A percentile compares a stretch with the other conserved stretches of the same genome.
Evolutionary conservation across 2,113 vertebrate genomes (phyloP).

Genomic region (Lagenorhynchus albirostris): DNA sequence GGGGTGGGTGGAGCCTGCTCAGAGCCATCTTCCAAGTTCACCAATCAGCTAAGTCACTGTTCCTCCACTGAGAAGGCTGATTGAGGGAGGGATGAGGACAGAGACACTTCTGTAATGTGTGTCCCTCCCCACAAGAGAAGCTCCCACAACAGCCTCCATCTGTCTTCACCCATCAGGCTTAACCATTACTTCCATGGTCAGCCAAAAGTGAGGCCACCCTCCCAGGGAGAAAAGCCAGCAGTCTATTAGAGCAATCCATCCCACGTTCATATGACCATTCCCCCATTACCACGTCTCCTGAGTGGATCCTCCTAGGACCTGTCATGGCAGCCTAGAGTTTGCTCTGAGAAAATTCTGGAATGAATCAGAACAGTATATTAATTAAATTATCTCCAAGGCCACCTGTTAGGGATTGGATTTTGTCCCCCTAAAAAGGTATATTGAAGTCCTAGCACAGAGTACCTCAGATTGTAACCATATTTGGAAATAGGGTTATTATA

Average conservation of each 20-base stretch:
- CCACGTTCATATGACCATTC: neutral
- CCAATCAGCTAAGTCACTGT: neutral
- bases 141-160: neutral
- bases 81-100: neutral
- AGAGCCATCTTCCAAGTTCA: neutral
- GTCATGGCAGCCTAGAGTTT: neutral
- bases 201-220: neutral
- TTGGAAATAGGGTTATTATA: neutral
- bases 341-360: neutral
- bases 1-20: neutral
- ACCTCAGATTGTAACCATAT: neutral
- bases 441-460: neutral
- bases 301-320: neutral
- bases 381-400: neutral
- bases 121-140: neutral
- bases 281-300: neutral
- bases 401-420: neutral
- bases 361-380: neutral
- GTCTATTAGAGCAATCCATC: neutral
- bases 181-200: neutral
- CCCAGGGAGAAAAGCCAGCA: neutral
- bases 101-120: neutral
- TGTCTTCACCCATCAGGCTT: neutral
- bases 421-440: neutral
- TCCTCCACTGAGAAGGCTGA: neutral